Percentiles rank a stretch among this genome's conserved stretches.
phyloP scores from a whole-genome alignment of 2,113 vertebrate genomes.

The Ancistrus triradiatus region DNA sequence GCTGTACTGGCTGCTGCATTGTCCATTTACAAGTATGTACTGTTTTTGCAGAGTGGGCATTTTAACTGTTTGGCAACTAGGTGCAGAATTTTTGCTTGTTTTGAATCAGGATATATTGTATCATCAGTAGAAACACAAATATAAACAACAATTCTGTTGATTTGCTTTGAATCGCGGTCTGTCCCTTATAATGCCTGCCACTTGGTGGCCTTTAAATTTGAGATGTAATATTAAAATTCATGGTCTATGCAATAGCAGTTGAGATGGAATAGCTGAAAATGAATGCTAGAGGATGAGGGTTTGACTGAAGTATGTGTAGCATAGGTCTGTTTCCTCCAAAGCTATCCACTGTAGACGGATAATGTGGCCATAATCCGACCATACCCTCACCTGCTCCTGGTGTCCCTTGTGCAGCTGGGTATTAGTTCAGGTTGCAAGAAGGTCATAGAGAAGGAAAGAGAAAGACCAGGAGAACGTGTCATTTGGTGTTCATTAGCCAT shows the following conservation, averaged over 20 bases:
- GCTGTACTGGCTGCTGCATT: background rate
- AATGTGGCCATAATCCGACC: constrained; percentile 17
- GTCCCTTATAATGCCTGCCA: background rate
- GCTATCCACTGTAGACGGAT: constrained; percentile 4
- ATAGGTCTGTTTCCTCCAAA: constrained; percentile 7
- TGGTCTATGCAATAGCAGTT: too few relatives aligned
- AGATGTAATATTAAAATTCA: background rate
- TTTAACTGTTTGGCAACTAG: background rate
- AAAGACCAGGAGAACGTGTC: background rate
- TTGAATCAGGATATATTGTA: background rate
- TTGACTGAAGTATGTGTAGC: too few relatives aligned
- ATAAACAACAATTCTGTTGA: background rate
- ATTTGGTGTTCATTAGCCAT: background rate
- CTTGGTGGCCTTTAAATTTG: background rate
- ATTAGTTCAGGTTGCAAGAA: constrained; percentile 1
- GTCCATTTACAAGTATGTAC: constrained; percentile 20
- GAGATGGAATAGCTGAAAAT: constrained; percentile 26
- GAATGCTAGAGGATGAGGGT: constrained; percentile 4
- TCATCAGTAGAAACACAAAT: background rate
- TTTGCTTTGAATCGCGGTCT: constrained; percentile 5
- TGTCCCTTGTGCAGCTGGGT: constrained; percentile 3
- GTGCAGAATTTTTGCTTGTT: too few relatives aligned
- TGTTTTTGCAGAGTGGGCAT: background rate
- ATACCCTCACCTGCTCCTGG: constrained; percentile 47
- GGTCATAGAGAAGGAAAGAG: background rate